Conservation (phyloP, 2,113 vertebrate genomes). For the Strix aluco region DNA sequence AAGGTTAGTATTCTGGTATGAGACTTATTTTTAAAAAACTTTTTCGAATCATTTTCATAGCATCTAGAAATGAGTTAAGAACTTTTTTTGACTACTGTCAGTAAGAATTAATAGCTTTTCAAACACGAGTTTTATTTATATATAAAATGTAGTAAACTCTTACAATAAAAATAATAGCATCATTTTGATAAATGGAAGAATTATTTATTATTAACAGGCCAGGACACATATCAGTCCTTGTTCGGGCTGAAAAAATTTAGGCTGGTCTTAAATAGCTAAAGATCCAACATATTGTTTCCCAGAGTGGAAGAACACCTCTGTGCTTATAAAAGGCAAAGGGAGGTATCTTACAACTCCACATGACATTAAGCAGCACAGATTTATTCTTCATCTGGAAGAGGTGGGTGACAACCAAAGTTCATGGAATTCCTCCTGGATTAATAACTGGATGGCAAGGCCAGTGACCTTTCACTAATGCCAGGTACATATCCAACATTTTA, state of each 20-base stretch:
- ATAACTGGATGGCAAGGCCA: neutral
- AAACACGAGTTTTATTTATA: neutral
- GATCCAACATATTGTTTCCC: neutral
- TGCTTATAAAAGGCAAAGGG: neutral
- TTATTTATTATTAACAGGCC: neutral
- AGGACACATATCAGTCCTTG: neutral
- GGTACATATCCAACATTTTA: neutral
- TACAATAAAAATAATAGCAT: neutral
- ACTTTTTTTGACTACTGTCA: neutral
- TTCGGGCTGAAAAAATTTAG: neutral
- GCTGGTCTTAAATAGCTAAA: neutral
- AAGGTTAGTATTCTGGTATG: neutral
- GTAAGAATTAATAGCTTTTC: neutral
- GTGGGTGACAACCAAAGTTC: neutral
- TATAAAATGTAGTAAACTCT: neutral
- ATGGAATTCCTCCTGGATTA: neutral
- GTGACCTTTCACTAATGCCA: neutral
- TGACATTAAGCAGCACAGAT: neutral
- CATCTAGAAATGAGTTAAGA: neutral
- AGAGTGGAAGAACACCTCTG: neutral
- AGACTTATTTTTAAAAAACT: neutral
- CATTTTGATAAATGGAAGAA: neutral
- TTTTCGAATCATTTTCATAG: neutral
- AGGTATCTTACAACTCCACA: neutral
- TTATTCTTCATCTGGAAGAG: neutral